A percentile compares a stretch with the other conserved stretches of the same genome.
Evolutionary conservation across 2,888 invertebrate genomes (phyloP).

Genomic region (Hetaerina titia): DNA sequence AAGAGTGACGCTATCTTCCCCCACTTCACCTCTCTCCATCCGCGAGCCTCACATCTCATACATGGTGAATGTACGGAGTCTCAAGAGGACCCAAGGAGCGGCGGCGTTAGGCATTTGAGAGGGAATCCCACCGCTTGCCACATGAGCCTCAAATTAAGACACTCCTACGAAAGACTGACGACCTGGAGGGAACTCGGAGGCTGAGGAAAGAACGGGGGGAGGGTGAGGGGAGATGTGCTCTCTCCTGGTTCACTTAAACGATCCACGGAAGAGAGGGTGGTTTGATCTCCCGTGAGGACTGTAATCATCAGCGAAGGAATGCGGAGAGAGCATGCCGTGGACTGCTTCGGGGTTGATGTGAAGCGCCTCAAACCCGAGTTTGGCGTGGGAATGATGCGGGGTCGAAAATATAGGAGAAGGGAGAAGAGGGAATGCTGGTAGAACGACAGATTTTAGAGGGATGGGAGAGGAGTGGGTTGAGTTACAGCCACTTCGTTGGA

Average conservation of each 20-base stretch:
- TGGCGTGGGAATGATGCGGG: not conserved
- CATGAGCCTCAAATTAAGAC: not conserved
- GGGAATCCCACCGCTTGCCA: not conserved
- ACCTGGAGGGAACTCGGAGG: not conserved
- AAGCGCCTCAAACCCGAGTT: not conserved
- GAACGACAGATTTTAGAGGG: not conserved
- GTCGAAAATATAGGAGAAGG: not conserved
- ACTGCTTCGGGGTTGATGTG: not conserved
- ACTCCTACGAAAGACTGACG: conserved; percentile 10
- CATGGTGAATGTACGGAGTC: not conserved
- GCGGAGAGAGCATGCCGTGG: not conserved
- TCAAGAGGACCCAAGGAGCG: not conserved
- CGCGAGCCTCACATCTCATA: not conserved
- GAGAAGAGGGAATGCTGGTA: not conserved
- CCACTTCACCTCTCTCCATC: not conserved
- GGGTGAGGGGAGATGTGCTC: not conserved
- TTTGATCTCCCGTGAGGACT: conserved; percentile 1
- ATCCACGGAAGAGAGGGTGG: not conserved
- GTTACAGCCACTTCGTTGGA: not conserved
- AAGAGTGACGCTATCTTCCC: not conserved
- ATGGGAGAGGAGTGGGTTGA: not conserved
- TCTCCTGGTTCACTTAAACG: not conserved
- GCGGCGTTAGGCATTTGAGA: not conserved
- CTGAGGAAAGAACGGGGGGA: not conserved
- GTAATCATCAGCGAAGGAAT: conserved; percentile 17